Evolutionary conservation across 1,140 invertebrate genomes (phyloP).

Genomic region (Ptiloglossa arizonensis): DNA sequence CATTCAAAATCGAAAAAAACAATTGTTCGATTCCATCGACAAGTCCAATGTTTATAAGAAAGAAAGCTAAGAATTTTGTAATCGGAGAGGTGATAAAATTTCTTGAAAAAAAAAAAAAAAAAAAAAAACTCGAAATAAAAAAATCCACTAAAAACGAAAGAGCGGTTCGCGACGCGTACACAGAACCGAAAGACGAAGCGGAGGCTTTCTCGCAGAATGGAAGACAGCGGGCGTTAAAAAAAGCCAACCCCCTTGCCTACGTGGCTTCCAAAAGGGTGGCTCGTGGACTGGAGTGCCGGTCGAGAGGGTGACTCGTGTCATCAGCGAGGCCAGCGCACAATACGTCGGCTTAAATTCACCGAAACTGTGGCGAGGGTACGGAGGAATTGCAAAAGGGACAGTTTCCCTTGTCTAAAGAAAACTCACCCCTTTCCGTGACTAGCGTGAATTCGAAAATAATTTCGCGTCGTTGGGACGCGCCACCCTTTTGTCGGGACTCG

Average conservation of each 20-base stretch:
- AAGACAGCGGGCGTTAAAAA: conserved; percentile 27
- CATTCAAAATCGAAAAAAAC: neutral
- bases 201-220: conserved; percentile 14
- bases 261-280: conserved; percentile 55
- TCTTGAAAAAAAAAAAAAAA: no score
- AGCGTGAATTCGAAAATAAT: conserved; percentile 22
- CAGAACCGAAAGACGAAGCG: neutral
- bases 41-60: no score
- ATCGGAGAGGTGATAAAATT: no score
- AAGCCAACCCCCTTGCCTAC: conserved; percentile 52
- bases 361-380: conserved; percentile 18
- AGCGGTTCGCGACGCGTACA: neutral
- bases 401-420: conserved; percentile 22
- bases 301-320: conserved; percentile 49
- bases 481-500: neutral
- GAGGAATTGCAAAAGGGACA: conserved; percentile 19
- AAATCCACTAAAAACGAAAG: no score
- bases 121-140: neutral
- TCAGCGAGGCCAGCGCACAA: conserved; percentile 38
- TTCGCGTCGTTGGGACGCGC: neutral
- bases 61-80: no score
- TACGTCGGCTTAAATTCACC: conserved; percentile 36
- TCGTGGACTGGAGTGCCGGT: conserved; percentile 51
- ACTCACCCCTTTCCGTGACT: neutral
- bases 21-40: no score